Conservation (phyloP, 2,888 invertebrate species). For the Drosophila testacea region DNA sequence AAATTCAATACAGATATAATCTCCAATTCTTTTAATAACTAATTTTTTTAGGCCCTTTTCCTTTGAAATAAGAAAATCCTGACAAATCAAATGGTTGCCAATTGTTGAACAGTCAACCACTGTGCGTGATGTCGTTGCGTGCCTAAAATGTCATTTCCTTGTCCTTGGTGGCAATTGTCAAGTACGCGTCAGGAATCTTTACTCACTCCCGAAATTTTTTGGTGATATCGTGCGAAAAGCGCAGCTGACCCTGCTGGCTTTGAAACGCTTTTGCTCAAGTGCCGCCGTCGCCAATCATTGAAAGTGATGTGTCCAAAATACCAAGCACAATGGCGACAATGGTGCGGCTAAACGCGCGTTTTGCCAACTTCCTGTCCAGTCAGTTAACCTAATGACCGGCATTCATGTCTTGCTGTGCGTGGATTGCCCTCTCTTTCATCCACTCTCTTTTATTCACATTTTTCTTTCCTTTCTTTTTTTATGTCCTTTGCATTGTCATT, state of each 20-base stretch:
- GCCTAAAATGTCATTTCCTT: constrained; percentile 67
- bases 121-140: constrained; percentile 58
- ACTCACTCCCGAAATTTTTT: neutral
- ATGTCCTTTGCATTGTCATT: constrained; percentile 66
- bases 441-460: neutral
- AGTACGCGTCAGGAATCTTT: constrained; percentile 55
- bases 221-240: constrained; percentile 64
- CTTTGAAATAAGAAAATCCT: neutral
- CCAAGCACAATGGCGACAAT: constrained; percentile 60
- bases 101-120: constrained; percentile 9
- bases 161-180: constrained; percentile 74
- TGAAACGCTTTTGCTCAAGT: constrained; percentile 41
- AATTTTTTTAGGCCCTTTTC: too few relatives aligned
- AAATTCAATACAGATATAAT: too few relatives aligned
- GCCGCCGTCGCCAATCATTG: constrained; percentile 67
- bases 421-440: neutral
- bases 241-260: constrained; percentile 59
- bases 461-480: constrained; percentile 39
- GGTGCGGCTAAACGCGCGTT: constrained; percentile 44
- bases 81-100: neutral
- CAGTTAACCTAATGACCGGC: constrained; percentile 78
- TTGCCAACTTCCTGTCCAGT: constrained; percentile 67
- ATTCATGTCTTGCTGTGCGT: constrained; percentile 59
- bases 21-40: neutral
- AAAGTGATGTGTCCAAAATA: constrained; percentile 63